Base-by-base conservation (phyloP, 2,113 vertebrate genomes). In the Urocolius indicus region DNA sequence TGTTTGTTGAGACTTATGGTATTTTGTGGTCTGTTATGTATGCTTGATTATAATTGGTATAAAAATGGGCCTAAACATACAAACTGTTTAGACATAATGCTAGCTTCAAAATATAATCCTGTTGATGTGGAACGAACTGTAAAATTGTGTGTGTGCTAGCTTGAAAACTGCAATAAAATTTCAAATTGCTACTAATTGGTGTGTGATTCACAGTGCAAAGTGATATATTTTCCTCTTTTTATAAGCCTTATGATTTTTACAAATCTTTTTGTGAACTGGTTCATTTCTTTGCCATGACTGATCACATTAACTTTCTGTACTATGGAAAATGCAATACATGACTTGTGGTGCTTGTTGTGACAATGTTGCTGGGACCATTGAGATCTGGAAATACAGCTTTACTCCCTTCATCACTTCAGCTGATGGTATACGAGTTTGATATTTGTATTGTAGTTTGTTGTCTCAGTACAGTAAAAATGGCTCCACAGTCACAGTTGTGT, bases 51-150 rank as follows among this genome's bases (percentile, higher is more conserved):
- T 96, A 97, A 95, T 91, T 89, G 87, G 87, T 95, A 91, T 91
- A 95, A 95, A 96, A 95, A 94, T 74, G 95, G 96, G 81, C 84
- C 55, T 95, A 94, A 96, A 94, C 81, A 95, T 87, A 59, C 74
- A 93, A 96, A 96, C 84, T 86, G 90, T 95, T 91, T 95, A 95
- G 90, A 76, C 82, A 91, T 85, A 87, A 85, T 59, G 89, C 72
- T 90, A 54, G 48, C 55, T 94, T 93, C 75, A 85, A 90, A 91
- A 90, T 85, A 41, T 66, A 77, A 73, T 94, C 63, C 92, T 91
- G 75, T 91, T 87, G 74, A 69, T 94, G 58, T 79, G 32, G 46
- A 89, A 59, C 54, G 93, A 85, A 87, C 74, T 84, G 77, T 72
- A 95, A 91, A 93, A 91, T 68, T 77, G 6, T 87, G 41, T 91